Conservation (phyloP, 1,140 invertebrate species). For the Brachionus rotundiformis region DNA sequence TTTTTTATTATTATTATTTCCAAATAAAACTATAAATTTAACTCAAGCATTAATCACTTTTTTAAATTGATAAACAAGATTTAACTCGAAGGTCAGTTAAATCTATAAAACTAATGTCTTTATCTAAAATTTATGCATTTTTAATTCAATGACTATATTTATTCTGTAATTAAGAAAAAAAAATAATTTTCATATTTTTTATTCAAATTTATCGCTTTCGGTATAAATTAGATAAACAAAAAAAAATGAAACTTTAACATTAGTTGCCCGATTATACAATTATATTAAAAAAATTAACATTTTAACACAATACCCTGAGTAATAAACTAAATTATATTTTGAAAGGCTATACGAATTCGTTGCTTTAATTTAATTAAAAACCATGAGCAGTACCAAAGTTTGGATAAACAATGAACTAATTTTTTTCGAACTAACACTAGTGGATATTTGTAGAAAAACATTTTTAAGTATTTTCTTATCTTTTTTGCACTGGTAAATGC, state of each 20-base stretch:
- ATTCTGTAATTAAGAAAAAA: not conserved
- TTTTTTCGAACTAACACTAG: not conserved
- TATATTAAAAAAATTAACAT: not conserved
- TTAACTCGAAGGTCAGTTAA: not conserved
- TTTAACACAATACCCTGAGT: not conserved
- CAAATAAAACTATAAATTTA: not conserved
- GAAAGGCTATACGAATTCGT: not conserved
- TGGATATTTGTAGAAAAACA: slow-evolving; percentile 19
- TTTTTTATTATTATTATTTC: too few relatives aligned
- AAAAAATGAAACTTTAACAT: not conserved
- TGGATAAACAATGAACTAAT: not conserved
- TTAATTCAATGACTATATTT: slow-evolving; percentile 1
- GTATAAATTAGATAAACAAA: not conserved
- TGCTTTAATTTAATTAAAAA: not conserved
- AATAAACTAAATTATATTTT: not conserved
- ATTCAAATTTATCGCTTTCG: slow-evolving; percentile 10
- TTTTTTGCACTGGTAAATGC: slow-evolving; percentile 47
- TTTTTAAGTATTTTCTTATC: slow-evolving; percentile 34
- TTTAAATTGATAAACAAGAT: not conserved
- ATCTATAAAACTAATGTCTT: not conserved
- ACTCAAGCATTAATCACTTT: not conserved
- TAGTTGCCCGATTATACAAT: not conserved
- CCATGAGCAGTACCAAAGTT: not conserved
- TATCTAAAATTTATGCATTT: not conserved
- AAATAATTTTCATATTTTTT: not conserved